phyloP scores from a whole-genome alignment of 2,113 vertebrate genomes.

The Rhinoderma darwinii region DNA sequence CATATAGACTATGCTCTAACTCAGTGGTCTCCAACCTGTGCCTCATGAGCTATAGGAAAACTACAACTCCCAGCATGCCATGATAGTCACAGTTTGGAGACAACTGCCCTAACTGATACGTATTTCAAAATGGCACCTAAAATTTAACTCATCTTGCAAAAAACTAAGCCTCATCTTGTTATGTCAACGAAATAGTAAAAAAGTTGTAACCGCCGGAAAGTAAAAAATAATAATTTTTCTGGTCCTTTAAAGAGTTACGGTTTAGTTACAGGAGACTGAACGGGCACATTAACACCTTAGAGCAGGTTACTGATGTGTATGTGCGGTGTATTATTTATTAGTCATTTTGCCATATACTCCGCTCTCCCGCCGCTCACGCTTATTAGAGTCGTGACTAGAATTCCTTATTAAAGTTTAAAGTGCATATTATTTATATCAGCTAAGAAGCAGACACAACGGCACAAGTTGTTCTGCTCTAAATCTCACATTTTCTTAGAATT shows the following conservation, averaged over 20 bases:
- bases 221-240: no score
- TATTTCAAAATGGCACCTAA: no score
- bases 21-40: no score
- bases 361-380: not conserved
- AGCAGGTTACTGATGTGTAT: not conserved
- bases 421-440: slow-evolving; percentile 19
- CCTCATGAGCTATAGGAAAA: no score
- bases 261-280: not conserved
- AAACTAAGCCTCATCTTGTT: no score
- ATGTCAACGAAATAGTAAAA: no score
- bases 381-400: slow-evolving; percentile 14
- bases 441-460: not conserved
- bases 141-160: no score
- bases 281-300: not conserved
- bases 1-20: no score
- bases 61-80: no score
- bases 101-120: no score
- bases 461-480: not conserved
- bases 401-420: slow-evolving; percentile 12
- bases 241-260: not conserved
- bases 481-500: not conserved
- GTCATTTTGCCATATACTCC: not conserved
- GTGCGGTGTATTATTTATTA: not conserved
- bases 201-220: no score
- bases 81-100: no score